Conservation (phyloP, 2,797 vertebrate species). For the Xenopus petersii region DNA sequence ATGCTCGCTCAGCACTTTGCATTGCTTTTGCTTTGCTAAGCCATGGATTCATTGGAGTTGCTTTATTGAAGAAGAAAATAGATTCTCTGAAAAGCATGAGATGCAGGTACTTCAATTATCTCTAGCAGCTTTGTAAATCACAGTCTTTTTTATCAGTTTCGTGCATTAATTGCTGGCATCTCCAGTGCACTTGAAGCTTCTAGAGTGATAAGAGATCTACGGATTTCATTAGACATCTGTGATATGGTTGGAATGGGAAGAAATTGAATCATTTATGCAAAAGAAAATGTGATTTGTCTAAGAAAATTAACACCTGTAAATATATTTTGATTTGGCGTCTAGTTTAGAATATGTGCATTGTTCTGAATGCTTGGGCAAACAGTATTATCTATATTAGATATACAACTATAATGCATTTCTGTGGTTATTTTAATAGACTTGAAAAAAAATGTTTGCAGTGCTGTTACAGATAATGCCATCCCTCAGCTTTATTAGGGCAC, state of each 20-base stretch:
- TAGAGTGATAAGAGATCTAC: conserved; percentile 37
- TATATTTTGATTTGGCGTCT: no score
- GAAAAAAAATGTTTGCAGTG: no score
- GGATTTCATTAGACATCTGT: conserved; percentile 46
- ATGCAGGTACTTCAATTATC: conserved; percentile 51
- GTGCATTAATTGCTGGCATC: conserved; percentile 48
- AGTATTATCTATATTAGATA: no score
- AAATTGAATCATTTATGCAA: background rate
- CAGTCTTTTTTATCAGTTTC: conserved; percentile 49
- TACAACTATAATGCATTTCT: no score
- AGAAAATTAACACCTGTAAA: no score
- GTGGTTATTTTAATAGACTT: no score
- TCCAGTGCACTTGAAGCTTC: conserved; percentile 35
- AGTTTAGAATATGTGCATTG: no score
- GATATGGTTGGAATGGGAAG: conserved; percentile 16
- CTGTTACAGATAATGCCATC: no score
- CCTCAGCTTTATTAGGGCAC: no score
- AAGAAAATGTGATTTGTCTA: no score
- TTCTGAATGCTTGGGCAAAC: no score
- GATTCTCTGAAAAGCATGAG: conserved; percentile 46
- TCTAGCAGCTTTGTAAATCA: conserved; percentile 47
- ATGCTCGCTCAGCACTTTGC: conserved; percentile 33
- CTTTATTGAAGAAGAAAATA: conserved; percentile 48
- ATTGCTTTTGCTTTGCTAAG: conserved; percentile 33
- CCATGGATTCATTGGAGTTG: conserved; percentile 35